These are phyloP conservation scores for Drosophila nigricruria DNA, from an alignment of 2,888 invertebrate species.

Conservation along the genomic window DNA sequence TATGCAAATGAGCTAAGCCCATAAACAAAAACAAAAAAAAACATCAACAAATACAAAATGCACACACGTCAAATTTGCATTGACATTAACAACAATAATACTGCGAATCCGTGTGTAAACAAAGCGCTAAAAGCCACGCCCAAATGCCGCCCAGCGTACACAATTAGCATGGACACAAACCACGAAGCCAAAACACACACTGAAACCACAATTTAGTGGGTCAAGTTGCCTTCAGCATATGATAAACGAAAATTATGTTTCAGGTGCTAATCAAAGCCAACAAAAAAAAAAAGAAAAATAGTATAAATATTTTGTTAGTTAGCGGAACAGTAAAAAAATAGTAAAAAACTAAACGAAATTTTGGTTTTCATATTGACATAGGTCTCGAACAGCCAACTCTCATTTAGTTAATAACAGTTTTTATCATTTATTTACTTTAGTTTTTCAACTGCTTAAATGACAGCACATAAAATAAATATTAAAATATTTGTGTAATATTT, in stretches of 20 bases:
- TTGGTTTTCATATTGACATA: constrained; percentile 51
- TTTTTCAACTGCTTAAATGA: constrained; percentile 33
- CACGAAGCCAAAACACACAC: constrained; percentile 22
- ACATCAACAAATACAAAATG: constrained; percentile 34
- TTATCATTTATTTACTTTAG: constrained; percentile 45
- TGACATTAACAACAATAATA: constrained; percentile 42
- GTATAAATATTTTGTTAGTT: constrained; percentile 34
- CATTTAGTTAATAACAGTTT: constrained; percentile 57
- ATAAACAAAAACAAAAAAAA: constrained; percentile 19
- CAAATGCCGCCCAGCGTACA: constrained; percentile 7
- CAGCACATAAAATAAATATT: constrained; percentile 59
- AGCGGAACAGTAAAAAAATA: constrained; percentile 52
- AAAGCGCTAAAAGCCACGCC: constrained; percentile 39
- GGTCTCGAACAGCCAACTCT: constrained; percentile 32
- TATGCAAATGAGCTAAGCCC: constrained; percentile 63
- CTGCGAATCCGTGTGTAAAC: constrained; percentile 40
- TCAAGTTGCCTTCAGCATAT: constrained; percentile 57
- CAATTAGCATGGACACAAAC: constrained; percentile 66
- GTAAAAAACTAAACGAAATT: constrained; percentile 16
- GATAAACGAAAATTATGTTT: constrained; percentile 36
- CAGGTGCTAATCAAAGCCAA: constrained; percentile 61
- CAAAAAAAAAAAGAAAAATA: background rate
- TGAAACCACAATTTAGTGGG: constrained; percentile 52
- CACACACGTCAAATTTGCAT: constrained; percentile 60
- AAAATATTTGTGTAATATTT: constrained; percentile 37